These are phyloP conservation scores for Urocyon cinereoargenteus DNA, from an alignment of 2,797 vertebrate genomes.

Conservation along the genomic window DNA sequence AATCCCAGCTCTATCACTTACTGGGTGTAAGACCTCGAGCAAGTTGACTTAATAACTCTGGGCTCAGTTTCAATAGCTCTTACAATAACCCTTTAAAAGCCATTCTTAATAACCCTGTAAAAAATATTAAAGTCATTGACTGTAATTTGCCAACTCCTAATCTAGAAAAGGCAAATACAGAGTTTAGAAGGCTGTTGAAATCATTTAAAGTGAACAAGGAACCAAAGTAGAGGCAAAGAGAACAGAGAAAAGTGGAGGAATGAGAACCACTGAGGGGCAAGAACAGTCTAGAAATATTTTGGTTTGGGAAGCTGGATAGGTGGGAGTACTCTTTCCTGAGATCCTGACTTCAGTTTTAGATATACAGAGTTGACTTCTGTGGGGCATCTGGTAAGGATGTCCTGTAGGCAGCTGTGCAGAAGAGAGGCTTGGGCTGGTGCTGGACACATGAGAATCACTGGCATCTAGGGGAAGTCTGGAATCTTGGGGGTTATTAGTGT, in stretches of 20 bases:
- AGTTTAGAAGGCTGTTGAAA: not conserved
- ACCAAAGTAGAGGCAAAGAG: not conserved
- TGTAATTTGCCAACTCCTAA: not conserved
- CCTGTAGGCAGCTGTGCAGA: not conserved
- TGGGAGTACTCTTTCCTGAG: not conserved
- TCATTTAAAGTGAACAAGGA: not conserved
- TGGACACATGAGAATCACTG: not conserved
- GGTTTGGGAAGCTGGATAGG: not conserved
- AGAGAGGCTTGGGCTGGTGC: not conserved
- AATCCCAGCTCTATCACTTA: not conserved
- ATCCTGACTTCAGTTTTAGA: not conserved
- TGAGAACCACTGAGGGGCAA: not conserved
- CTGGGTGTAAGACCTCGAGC: not conserved
- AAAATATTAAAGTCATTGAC: constrained; percentile 13
- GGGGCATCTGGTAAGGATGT: not conserved
- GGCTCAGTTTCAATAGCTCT: constrained; percentile 40
- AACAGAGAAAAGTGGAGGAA: not conserved
- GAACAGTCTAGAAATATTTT: not conserved
- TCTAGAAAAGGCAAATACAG: not conserved
- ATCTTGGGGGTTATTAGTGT: not conserved
- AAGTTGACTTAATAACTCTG: not conserved
- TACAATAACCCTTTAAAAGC: constrained; percentile 38
- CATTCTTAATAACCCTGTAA: constrained; percentile 31
- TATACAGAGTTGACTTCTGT: not conserved
- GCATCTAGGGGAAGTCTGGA: not conserved